phyloP scores from a whole-genome alignment of 2,113 vertebrate species.

The Zingel zingel region DNA sequence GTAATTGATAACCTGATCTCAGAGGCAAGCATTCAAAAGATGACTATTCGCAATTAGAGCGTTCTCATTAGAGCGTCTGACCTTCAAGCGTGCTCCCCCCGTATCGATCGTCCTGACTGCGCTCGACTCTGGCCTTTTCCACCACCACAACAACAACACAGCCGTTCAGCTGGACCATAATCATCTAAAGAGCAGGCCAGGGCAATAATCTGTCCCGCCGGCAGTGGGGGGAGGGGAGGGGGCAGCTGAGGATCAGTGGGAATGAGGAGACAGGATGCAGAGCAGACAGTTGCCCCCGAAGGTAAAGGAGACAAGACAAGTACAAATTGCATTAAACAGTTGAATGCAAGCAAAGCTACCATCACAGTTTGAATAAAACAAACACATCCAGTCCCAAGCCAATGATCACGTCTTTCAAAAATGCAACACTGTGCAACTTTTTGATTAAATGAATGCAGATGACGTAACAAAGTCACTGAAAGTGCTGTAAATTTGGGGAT shows the following conservation, averaged over 20 bases:
- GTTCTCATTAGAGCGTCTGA: slow-evolving; percentile 80
- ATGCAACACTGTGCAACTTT: slow-evolving; percentile 12
- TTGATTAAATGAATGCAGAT: slow-evolving; percentile 35
- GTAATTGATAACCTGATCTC: slow-evolving; percentile 74
- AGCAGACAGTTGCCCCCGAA: background rate
- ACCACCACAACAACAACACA: slow-evolving; percentile 37
- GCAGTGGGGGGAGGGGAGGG: background rate
- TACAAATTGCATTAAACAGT: background rate
- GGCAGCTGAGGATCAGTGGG: slow-evolving; percentile 23
- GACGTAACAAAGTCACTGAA: background rate
- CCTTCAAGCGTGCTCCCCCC: slow-evolving; percentile 76
- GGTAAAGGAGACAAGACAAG: background rate
- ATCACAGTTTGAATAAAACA: background rate
- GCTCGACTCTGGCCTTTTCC: slow-evolving; percentile 76
- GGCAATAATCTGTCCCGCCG: slow-evolving; percentile 44
- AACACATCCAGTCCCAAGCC: background rate
- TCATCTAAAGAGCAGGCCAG: slow-evolving; percentile 54
- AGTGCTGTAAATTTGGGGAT: slow-evolving; percentile 14
- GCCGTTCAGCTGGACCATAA: slow-evolving; percentile 54
- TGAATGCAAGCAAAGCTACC: background rate
- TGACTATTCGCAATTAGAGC: slow-evolving; percentile 84
- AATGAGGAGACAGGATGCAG: background rate
- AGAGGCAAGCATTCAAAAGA: slow-evolving; percentile 76
- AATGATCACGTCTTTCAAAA: background rate
- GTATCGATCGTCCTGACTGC: slow-evolving; percentile 74